A percentile compares a stretch with the other conserved stretches of the same genome.
phyloP scores from a whole-genome alignment of 2,888 invertebrate genomes.

The Acrocyrtus sp. region DNA sequence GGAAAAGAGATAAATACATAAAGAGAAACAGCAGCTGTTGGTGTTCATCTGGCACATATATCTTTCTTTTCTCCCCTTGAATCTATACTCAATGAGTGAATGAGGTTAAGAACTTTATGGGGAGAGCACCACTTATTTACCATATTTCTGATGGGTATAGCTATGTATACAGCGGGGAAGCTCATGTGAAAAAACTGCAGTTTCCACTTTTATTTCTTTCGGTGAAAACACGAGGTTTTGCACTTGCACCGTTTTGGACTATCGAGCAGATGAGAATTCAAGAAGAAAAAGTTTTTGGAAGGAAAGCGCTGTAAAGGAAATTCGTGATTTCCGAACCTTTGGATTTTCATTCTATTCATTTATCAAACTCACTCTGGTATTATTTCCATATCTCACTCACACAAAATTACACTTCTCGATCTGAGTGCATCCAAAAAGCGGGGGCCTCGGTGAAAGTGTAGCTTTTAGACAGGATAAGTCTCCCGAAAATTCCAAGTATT shows the following conservation, averaged over 20 bases:
- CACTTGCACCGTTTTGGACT: no score
- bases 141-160: no score
- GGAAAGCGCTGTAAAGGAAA: conserved; percentile 28
- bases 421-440: no score
- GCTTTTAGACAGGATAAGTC: no score
- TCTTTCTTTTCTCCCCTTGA: conserved; percentile 7
- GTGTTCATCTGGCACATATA: conserved; percentile 35
- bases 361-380: conserved; percentile 37
- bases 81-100: conserved; percentile 12
- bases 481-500: no score
- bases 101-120: conserved; percentile 21
- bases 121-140: no score
- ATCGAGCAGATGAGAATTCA: conserved; percentile 1
- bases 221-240: no score
- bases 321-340: conserved; percentile 40
- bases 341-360: conserved; percentile 42
- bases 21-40: conserved; percentile 38
- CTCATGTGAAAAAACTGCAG: no score
- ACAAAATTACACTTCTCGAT: conserved; percentile 38
- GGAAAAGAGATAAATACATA: neutral
- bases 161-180: no score
- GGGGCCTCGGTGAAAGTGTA: no score
- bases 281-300: conserved; percentile 8
- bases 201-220: no score
- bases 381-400: conserved; percentile 43